Evolutionary conservation across 2,888 invertebrate species (phyloP).

Genomic region (Cordilura impudica): DNA sequence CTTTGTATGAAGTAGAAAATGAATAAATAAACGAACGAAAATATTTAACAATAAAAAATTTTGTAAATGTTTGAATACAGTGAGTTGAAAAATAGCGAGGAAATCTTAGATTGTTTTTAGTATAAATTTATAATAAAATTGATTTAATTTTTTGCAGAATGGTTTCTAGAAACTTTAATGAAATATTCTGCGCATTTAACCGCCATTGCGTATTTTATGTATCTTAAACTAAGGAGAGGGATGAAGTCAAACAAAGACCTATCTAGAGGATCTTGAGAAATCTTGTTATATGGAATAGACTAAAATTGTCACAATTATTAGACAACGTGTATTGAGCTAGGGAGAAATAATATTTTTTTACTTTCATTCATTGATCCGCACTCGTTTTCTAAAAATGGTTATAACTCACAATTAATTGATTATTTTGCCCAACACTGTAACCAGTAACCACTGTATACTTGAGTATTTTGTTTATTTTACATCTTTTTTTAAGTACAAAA

Average conservation of each 20-base stretch:
- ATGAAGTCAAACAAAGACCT: background rate
- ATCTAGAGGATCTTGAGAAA: background rate
- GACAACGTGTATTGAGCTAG: too few species aligned
- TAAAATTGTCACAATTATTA: too few species aligned
- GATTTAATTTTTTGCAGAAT: too few species aligned
- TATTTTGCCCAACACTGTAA: background rate
- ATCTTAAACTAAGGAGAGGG: too few species aligned
- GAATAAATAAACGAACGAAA: background rate
- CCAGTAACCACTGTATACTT: background rate
- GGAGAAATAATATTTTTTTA: too few species aligned
- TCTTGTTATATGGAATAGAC: background rate
- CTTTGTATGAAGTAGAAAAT: background rate
- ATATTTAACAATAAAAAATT: constrained; percentile 3
- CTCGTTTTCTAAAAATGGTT: background rate
- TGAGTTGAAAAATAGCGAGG: too few species aligned
- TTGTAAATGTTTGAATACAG: background rate
- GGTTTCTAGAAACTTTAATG: too few species aligned
- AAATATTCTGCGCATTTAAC: too few species aligned
- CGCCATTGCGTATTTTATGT: too few species aligned
- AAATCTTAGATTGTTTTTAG: too few species aligned
- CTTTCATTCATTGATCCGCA: too few species aligned
- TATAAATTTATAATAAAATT: too few species aligned
- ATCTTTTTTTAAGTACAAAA: constrained; percentile 35
- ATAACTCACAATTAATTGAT: background rate
- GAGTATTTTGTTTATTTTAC: constrained; percentile 34